Evolutionary conservation across 2,797 vertebrate species (phyloP), one percentile per base, ranked within the genome.

Genomic region (Danio aesculapii): DNA sequence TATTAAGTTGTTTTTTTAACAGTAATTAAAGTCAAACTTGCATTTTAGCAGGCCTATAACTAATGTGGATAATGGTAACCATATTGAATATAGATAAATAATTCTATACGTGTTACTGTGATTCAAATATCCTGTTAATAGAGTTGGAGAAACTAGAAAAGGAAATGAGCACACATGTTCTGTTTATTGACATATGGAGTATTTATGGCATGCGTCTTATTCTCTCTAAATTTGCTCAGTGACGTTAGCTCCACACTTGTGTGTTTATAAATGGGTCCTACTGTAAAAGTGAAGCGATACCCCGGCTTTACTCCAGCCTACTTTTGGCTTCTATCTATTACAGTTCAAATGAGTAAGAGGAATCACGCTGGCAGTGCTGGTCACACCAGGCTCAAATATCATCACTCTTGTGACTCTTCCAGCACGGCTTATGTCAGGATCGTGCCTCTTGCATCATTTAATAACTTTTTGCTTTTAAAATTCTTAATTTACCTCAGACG

Each of bases 181-280:
- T 62, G 61, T 76, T 76, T 67, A 47, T 46, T 58, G 21, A 7
- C 3, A 2, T 17, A 49, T 21, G 14, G 50, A 17, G 39, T 43
- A 70, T 53, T 59, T 17, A 9, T 14, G 55, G 19, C 16, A 2
- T 21, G 59, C 63, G 21, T 49, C 47, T 66, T 43, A 52, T 19
- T 79, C 58, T 55, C 5, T 50, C 10, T 8, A 30, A 66, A 52
- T 57, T 1, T 21, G 47, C 30, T 10, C 14, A 13, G 49, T 46
- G 50, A 64, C 59, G 16, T 73, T 59, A 59, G 62, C 21, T 11
- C n/a, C 6, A 21, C 46, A 50, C 41, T 52, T 41, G 13, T 68
- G 16, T 64, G 68, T 53, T 64, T 83, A 75, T 53, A 75, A 69
- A 79, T 75, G 69, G 71, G 49, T 69, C 17, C 16, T 80, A 84